Base-by-base conservation (phyloP, 2,113 vertebrate species). In the Tiliqua scincoides region DNA sequence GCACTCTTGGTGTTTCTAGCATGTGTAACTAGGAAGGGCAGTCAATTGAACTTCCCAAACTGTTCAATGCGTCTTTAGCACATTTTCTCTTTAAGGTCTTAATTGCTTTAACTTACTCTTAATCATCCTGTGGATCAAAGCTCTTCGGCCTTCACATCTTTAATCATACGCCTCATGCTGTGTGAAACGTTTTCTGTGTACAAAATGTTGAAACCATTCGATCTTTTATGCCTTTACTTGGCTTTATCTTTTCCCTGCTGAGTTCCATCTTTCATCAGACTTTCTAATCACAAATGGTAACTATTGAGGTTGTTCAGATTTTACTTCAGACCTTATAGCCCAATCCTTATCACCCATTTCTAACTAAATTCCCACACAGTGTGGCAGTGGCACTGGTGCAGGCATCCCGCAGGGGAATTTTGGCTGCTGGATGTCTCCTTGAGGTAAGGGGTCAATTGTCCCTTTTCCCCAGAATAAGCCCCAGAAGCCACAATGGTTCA, bases 41-140 rank as follows among this genome's bases (percentile, higher is more conserved):
- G 10, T 3, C 1, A 18, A 75, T 0, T 82, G 85, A 54, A 6
- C 1, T 85, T 87, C 1, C n/a, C 88, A 40, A 52, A 23, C 40
- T 27, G 21, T 25, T 73, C 2, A 52, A 52, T 17, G 17, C 25
- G 30, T 75, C 25, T 27, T 52, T 81, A 82, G 1, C 14, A 75
- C 25, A 14, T 2, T 52, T 75, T 30, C 43, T 75, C 52, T 79
- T 85, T 32, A 17, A 5, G 3, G 23, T 21, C 43, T 35, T 10
- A 90, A 88, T 83, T 91, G 84, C 78, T 32, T 79, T 75, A 7
- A 68, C 0, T 30, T 87, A 21, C 40, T 87, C 91, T 91, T 82
- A 88, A 37, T 87, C 74, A 85, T 82, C 78, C 48, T 3, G 88
- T 83, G 67, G 52, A 75, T 20, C 59, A 30, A 90, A 83, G 14